Conservation (phyloP, 2,888 invertebrate genomes). For the Coelinius sp. region DNA sequence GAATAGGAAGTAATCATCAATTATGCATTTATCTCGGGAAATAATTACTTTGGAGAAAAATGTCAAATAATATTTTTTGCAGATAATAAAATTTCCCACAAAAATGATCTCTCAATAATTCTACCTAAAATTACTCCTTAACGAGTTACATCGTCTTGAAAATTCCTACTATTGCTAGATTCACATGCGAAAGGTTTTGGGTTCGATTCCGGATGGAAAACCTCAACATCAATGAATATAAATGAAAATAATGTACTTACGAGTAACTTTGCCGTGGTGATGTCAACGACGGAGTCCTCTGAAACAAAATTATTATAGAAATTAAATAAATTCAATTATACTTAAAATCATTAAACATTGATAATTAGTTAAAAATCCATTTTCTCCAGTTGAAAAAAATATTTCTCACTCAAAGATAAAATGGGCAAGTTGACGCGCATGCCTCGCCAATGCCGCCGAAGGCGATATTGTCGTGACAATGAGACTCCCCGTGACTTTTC, state of each 20-base stretch:
- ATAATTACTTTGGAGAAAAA: no score
- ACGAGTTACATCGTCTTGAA: no score
- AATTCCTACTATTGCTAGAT: neutral
- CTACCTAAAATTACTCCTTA: no score
- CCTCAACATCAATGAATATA: neutral
- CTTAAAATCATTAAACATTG: no score
- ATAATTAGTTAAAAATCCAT: neutral
- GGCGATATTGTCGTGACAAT: slow-evolving; percentile 68
- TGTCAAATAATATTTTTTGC: no score
- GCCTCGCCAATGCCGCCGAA: slow-evolving; percentile 64
- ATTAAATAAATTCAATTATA: neutral
- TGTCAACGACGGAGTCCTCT: slow-evolving; percentile 65
- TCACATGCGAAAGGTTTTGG: neutral
- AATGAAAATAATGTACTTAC: slow-evolving; percentile 57
- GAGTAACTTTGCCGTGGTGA: slow-evolving; percentile 65
- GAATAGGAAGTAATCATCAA: no score
- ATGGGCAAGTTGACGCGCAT: slow-evolving; percentile 38
- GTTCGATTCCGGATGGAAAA: neutral
- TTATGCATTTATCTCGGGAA: no score
- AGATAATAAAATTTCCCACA: no score
- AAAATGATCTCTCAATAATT: no score
- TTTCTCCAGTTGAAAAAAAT: neutral
- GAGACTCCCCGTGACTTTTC: slow-evolving; percentile 53
- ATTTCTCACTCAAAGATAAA: neutral
- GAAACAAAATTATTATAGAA: slow-evolving; percentile 52